Evolutionary conservation across 2,113 vertebrate species (phyloP), one percentile per base, ranked within the genome.

Genomic region (Paradoxurus hermaphroditus): DNA sequence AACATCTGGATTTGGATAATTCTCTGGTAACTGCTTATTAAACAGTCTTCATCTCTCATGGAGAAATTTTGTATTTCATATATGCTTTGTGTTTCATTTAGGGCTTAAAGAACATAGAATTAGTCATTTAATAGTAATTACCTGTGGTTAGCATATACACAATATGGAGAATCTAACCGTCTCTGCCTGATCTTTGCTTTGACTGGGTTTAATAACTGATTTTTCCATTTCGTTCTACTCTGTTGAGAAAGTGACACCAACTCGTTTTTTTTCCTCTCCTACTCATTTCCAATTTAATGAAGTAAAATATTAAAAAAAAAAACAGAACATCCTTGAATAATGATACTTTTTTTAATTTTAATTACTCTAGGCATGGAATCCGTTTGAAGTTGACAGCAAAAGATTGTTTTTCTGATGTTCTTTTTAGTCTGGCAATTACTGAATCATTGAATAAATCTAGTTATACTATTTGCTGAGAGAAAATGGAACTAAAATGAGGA

Each of bases 391-490:
- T 90, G 81, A 86, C 29, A 93, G 46, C 39, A 91, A 96, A 91
- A 92, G 25, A 75, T 36, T 70, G 5, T 65, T 93, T 63, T 86
- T 93, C 27, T 82, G 29, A 93, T 82, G 39, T 82, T 77, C 77
- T 93, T 91, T 93, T 83, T 63, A 83, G 39, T 93, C 11, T 90
- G 16, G 13, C 49, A 95, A 93, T 82, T 93, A 91, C 11, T 68
- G n/a, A 75, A 70, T 62, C 72, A 82, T 41, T 86, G 34, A 49
- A 63, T 36, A 67, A 73, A 82, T 68, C 73, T 90, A 5, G 10
- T 65, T 86, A 90, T 25, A 86, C 23, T 75, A 70, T 87, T 93
- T 95, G 16, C 36, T 36, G 36, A 93, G 34, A 82, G 6, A 65
- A 90, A 86, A 90, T 86, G 72, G 34, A 93, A 86, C 59, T 51